Conservation (phyloP, 2,113 vertebrate genomes). For the Blennius ocellaris region DNA sequence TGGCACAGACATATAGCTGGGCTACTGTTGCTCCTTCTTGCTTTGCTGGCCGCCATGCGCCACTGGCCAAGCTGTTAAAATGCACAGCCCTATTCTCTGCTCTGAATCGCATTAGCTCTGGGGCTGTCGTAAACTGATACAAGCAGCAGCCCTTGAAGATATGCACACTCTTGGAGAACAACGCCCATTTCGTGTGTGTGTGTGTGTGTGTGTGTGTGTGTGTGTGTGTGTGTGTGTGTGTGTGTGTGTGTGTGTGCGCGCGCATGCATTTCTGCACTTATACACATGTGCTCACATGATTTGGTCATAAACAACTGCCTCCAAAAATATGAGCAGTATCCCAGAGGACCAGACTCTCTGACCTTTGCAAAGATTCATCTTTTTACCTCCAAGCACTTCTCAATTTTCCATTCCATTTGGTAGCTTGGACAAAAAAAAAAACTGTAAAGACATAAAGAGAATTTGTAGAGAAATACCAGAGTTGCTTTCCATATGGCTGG, state of each 20-base stretch:
- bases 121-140: slow-evolving; percentile 63
- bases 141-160: slow-evolving; percentile 54
- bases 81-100: slow-evolving; percentile 60
- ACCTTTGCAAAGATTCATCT: slow-evolving; percentile 66
- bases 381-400: slow-evolving; percentile 35
- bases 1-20: slow-evolving; percentile 63
- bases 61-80: slow-evolving; percentile 70
- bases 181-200: not conserved
- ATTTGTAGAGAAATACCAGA: slow-evolving; percentile 35
- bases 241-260: not conserved
- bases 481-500: slow-evolving; percentile 27
- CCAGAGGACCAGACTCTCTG: slow-evolving; percentile 47
- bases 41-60: slow-evolving; percentile 41
- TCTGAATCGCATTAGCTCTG: slow-evolving; percentile 67
- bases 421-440: not conserved
- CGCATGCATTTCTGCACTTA: slow-evolving; percentile 8
- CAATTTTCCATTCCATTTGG: slow-evolving; percentile 55
- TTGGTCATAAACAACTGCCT: slow-evolving; percentile 12
- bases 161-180: slow-evolving; percentile 39
- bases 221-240: not conserved
- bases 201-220: not conserved
- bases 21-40: slow-evolving; percentile 38
- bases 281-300: slow-evolving; percentile 10
- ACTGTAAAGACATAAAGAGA: slow-evolving; percentile 2
- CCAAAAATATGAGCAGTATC: slow-evolving; percentile 39